These are phyloP conservation scores for Acanthisitta chloris DNA, from an alignment of 2,113 vertebrate genomes.

Conservation along the genomic window DNA sequence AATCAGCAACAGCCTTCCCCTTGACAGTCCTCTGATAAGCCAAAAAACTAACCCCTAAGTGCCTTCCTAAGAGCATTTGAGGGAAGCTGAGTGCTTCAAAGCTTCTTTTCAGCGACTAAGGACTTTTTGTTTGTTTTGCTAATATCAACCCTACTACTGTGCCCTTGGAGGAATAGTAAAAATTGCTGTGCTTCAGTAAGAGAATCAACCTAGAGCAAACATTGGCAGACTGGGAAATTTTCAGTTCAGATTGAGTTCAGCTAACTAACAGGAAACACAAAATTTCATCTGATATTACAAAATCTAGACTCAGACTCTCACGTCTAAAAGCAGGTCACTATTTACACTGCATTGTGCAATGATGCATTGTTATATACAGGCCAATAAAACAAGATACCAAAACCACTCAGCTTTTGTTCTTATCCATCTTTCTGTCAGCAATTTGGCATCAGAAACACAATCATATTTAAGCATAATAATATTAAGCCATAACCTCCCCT, in stretches of 20 bases:
- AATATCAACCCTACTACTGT: neutral
- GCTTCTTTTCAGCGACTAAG: neutral
- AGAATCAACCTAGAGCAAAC: neutral
- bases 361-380: neutral
- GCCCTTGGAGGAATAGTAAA: neutral
- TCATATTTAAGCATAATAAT: neutral
- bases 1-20: neutral
- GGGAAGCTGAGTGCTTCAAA: neutral
- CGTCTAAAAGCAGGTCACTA: neutral
- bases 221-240: neutral
- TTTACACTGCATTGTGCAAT: neutral
- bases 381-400: neutral
- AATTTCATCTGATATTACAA: neutral
- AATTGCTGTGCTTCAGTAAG: neutral
- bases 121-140: neutral
- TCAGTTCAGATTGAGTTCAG: neutral
- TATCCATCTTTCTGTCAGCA: neutral
- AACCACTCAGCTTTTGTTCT: neutral
- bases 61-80: neutral
- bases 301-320: neutral
- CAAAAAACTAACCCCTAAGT: neutral
- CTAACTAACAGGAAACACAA: neutral
- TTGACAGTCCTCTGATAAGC: neutral
- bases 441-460: neutral
- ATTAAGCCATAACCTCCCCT: neutral